Base-by-base conservation (phyloP, 2,113 vertebrate species). In the Atherinomorus stipes region DNA sequence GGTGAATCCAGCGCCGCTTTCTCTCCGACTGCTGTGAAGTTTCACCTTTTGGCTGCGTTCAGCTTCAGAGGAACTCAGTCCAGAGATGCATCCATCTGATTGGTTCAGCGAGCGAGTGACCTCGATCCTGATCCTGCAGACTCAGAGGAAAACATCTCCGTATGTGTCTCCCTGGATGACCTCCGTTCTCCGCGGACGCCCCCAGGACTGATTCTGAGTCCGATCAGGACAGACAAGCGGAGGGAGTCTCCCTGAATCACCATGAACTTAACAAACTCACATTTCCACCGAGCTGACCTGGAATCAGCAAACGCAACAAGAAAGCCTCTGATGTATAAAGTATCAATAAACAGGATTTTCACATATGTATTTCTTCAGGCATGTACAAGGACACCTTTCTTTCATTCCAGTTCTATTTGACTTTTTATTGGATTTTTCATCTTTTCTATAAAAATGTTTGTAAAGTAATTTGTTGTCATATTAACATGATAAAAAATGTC, bases 51-150 rank as follows among this genome's bases (percentile, higher is more conserved):
- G 28, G 11, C 4, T 7, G 31, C 37, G 38, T 51, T 57, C 65
- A 74, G 62, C 50, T 34, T 9, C 11, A 21, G 10, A 71, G 72
- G 44, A 65, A 61, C n/a, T 45, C 50, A 61, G 51, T 53, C 60
- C 12, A 61, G 0, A 79, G 59, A 79, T n/a, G 52, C 71, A 54
- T 59, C 0, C 12, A 28, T 68, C 23, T 80, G 72, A 80, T 76
- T 64, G 81, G 81, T 62, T 72, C 31, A 59, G 51, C 22, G 34
- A 45, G 44, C 19, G 25, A 50, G 40, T 7, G 45, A 47, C 61
- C 67, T 25, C 1, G 21, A 26, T 13, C 45, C 42, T 69, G 45
- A 7, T 42, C 45, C 22, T 47, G 21, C 21, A 42, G 8, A 67
- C 11, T 42, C 2, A 13, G 37, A 42, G 34, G 42, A 26, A 50